These are phyloP conservation scores for Lichenostomus cassidix DNA, from an alignment of 2,113 vertebrate genomes.

Conservation along the genomic window DNA sequence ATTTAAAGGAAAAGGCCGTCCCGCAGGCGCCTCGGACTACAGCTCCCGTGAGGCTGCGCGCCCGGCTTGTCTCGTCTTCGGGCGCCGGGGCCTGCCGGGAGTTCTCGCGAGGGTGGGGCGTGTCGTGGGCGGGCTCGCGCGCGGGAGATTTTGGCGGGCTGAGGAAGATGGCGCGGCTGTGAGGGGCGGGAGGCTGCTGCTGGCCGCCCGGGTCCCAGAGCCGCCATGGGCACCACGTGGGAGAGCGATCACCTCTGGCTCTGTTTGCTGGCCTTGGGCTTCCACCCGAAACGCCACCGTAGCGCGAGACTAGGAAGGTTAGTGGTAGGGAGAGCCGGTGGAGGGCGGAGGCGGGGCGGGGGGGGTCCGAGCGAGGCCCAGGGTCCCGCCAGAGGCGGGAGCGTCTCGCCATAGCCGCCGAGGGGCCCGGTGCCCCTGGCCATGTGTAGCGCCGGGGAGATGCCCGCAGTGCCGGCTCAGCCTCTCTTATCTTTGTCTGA, in stretches of 20 bases:
- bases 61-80: fast-evolving
- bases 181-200: fast-evolving
- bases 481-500: fast-evolving
- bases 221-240: fast-evolving
- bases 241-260: constrained; percentile 57
- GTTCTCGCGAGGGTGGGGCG: neutral
- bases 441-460: fast-evolving
- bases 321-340: neutral
- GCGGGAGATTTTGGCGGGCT: neutral
- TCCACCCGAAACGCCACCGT: fast-evolving
- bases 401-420: fast-evolving
- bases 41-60: neutral
- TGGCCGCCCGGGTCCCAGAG: fast-evolving
- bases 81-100: fast-evolving
- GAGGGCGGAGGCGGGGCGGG: neutral
- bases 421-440: neutral
- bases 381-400: too few species aligned
- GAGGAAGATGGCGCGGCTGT: fast-evolving
- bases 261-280: constrained; percentile 60
- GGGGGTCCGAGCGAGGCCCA: fast-evolving
- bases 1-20: too few species aligned
- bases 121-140: neutral
- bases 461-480: fast-evolving
- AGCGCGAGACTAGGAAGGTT: neutral
- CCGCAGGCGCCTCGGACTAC: fast-evolving